These are phyloP conservation scores for Trinorchestia longiramus DNA, from an alignment of 1,140 invertebrate genomes.

Conservation along the genomic window DNA sequence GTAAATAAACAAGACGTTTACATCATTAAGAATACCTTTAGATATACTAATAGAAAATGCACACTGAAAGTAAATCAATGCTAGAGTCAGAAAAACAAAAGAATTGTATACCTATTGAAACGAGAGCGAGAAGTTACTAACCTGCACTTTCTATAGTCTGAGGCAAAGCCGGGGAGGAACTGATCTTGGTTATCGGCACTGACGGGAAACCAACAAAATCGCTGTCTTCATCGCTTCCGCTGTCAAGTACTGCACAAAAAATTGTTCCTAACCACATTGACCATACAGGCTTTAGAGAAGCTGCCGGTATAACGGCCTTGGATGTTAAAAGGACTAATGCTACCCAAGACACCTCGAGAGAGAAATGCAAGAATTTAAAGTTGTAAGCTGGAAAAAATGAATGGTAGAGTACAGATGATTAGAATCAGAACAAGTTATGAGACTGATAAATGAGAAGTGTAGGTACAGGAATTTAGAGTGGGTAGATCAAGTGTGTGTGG, in stretches of 20 bases:
- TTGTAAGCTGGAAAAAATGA: neutral
- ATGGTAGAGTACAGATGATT: neutral
- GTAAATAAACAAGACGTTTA: too few species aligned
- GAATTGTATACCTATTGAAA: neutral
- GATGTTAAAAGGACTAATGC: neutral
- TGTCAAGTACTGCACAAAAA: neutral
- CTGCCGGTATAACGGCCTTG: too few species aligned
- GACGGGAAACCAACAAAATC: slow-evolving; percentile 45
- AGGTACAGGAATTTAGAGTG: neutral
- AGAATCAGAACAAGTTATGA: neutral
- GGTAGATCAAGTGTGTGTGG: neutral
- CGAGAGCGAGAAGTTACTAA: neutral
- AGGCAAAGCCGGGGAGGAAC: neutral
- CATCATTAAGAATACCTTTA: too few species aligned
- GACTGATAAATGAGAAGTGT: neutral
- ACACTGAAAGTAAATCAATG: too few species aligned
- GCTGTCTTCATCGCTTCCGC: slow-evolving; percentile 9
- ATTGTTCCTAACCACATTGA: neutral
- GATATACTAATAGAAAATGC: too few species aligned
- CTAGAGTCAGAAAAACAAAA: neutral
- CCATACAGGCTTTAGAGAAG: too few species aligned
- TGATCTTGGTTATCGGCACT: neutral
- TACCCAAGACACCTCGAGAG: neutral
- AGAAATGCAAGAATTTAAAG: too few species aligned
- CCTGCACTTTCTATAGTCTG: neutral